Conservation (phyloP, 2,113 vertebrate species). For the Leucopternis melanops region DNA sequence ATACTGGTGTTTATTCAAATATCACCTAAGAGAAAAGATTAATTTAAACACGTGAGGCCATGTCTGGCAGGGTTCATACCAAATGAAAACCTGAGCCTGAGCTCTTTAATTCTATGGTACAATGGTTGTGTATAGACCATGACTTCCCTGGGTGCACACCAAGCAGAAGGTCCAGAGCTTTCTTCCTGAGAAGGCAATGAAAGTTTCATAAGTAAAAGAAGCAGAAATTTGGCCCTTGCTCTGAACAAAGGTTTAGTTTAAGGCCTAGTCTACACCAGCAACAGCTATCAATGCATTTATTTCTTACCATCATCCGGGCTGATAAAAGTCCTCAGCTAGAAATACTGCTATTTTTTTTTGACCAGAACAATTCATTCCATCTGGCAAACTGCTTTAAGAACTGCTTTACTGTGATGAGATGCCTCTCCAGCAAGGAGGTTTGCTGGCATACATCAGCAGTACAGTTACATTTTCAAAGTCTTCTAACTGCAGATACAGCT, state of each 20-base stretch:
- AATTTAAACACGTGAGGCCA: neutral
- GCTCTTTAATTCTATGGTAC: neutral
- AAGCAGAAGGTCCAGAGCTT: neutral
- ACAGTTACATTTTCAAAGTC: neutral
- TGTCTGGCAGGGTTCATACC: neutral
- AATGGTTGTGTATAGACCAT: rapidly evolving
- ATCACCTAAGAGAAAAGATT: neutral
- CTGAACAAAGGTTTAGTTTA: neutral
- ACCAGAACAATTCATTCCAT: neutral
- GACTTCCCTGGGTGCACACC: neutral
- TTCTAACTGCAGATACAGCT: neutral
- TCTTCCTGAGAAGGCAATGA: neutral
- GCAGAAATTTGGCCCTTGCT: neutral
- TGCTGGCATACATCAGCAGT: neutral
- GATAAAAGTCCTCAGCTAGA: neutral
- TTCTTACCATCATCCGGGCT: neutral
- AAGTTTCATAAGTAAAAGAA: neutral
- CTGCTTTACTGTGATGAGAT: neutral
- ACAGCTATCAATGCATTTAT: neutral
- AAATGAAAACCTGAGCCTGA: neutral
- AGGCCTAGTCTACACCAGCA: neutral
- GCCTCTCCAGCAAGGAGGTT: neutral
- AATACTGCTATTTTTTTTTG: neutral
- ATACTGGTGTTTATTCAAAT: neutral
- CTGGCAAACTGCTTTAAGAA: neutral